Percentiles rank a stretch among this genome's conserved stretches.
Evolutionary conservation across 2,888 invertebrate species (phyloP).

Genomic region (Andrena bucephala): DNA sequence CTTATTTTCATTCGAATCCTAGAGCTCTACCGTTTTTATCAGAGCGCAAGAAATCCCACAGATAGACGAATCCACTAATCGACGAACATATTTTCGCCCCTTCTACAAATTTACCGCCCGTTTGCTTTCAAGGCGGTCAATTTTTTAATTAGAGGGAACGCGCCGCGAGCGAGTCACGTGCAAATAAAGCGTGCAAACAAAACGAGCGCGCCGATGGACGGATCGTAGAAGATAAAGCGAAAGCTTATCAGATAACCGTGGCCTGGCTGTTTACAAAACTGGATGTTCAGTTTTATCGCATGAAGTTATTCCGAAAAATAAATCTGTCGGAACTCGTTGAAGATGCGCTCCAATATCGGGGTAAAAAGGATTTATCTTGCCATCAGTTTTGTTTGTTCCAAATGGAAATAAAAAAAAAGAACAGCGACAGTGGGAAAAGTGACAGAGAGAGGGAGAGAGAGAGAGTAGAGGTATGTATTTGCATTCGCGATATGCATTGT

Average conservation of each 20-base stretch:
- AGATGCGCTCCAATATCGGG: conserved; percentile 13
- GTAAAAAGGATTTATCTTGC: conserved; percentile 12
- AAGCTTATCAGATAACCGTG: conserved; percentile 49
- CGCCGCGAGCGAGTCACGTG: not conserved
- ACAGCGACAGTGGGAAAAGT: not conserved
- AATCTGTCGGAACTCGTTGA: conserved; percentile 32
- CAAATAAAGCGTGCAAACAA: conserved; percentile 38
- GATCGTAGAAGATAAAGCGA: conserved; percentile 36
- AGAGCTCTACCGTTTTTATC: not conserved
- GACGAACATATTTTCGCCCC: not conserved
- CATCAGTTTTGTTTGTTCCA: conserved; percentile 16
- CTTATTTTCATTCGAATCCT: not conserved
- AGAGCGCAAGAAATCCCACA: not conserved
- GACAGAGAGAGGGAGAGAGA: not conserved
- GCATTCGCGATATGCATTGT: conserved; percentile 1
- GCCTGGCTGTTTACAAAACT: conserved; percentile 34
- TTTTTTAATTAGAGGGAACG: conserved; percentile 33
- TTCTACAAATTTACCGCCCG: not conserved
- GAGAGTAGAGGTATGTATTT: conserved; percentile 14
- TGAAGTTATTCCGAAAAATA: conserved; percentile 39
- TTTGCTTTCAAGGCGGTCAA: not conserved
- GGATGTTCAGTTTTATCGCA: conserved; percentile 31
- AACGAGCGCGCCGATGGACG: conserved; percentile 7
- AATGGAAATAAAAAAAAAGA: not conserved
- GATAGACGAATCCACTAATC: not conserved